Percentiles rank a stretch among this genome's conserved stretches.
These are phyloP conservation scores for Rhopalosiphum maidis DNA, from an alignment of 1,140 invertebrate genomes.

Conservation along the genomic window DNA sequence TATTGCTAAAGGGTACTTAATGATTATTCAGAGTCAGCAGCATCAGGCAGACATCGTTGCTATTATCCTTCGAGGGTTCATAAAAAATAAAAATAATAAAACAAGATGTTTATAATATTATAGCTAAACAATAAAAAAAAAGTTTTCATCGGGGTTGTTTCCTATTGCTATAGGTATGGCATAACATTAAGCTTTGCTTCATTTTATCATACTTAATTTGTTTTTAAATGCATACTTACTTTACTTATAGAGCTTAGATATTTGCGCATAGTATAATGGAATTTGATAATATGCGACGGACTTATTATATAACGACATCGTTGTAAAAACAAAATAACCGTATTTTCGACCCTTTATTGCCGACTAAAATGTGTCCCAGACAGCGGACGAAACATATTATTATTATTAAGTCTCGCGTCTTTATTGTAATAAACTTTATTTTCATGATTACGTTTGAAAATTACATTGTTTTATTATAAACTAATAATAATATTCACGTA, in stretches of 20 bases:
- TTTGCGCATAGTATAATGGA: not conserved
- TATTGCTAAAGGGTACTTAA: not conserved
- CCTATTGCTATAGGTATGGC: not conserved
- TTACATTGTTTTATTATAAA: constrained; percentile 3
- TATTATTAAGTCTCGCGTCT: not conserved
- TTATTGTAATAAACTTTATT: not conserved
- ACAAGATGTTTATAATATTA: not conserved
- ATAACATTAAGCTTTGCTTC: not conserved
- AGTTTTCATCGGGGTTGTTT: not conserved
- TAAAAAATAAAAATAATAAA: not conserved
- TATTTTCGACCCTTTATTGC: not conserved
- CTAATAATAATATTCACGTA: not conserved
- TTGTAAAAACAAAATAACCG: not conserved
- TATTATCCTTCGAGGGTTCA: no score
- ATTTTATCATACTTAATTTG: not conserved
- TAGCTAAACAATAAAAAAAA: not conserved
- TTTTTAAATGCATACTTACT: not conserved
- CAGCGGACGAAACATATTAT: not conserved
- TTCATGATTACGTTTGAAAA: not conserved
- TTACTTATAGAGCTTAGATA: not conserved
- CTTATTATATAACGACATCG: not conserved
- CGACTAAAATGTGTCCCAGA: not conserved
- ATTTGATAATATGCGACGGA: not conserved
- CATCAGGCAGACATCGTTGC: not conserved
- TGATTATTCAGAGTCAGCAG: not conserved